Evolutionary conservation across 2,888 invertebrate genomes (phyloP).

Genomic region (Chymomyza amoena): DNA sequence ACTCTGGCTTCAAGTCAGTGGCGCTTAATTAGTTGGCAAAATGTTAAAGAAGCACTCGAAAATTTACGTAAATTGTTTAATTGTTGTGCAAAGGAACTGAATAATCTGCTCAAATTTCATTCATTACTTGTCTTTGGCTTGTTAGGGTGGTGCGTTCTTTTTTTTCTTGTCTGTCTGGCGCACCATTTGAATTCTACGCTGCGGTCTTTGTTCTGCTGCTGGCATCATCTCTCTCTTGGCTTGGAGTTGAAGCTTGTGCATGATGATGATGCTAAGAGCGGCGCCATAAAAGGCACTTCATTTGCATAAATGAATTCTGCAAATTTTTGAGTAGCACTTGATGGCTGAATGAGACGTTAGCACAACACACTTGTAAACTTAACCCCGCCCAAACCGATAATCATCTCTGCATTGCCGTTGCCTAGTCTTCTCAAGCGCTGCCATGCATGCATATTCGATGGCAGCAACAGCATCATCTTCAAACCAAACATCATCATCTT

Average conservation of each 20-base stretch:
- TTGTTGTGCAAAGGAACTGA: slow-evolving; percentile 66
- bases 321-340: slow-evolving; percentile 67
- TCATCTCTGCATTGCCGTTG: not conserved
- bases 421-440: slow-evolving; percentile 32
- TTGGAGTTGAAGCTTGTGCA: not conserved
- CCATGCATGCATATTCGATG: slow-evolving; percentile 24
- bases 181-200: not conserved
- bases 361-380: not conserved
- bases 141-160: slow-evolving; percentile 7
- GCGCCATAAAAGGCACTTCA: slow-evolving; percentile 66
- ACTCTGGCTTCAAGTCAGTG: not conserved
- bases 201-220: not conserved
- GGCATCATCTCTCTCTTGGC: not conserved
- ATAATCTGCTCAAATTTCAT: slow-evolving; percentile 68
- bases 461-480: not conserved
- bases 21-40: slow-evolving; percentile 64
- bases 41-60: slow-evolving; percentile 50
- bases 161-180: not conserved
- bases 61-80: slow-evolving; percentile 68
- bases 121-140: slow-evolving; percentile 52
- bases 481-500: too few relatives aligned
- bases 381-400: not conserved
- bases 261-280: slow-evolving; percentile 27
- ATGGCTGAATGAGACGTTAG: slow-evolving; percentile 19
- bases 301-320: slow-evolving; percentile 71